Evolutionary conservation across 2,113 vertebrate species (phyloP).

Genomic region (Hystrix brachyura): DNA sequence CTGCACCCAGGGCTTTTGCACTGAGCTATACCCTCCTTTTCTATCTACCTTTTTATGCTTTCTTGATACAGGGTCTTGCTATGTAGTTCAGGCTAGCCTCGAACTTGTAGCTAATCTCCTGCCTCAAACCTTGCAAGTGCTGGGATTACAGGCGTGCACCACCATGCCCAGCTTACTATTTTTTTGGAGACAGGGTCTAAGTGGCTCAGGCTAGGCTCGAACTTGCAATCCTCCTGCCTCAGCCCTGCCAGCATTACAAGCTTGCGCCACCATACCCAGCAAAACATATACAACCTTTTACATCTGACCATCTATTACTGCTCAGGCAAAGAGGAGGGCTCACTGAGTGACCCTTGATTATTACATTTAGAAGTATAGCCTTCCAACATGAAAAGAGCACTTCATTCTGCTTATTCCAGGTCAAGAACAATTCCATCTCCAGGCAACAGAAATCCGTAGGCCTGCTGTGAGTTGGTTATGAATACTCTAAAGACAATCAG

Average conservation of each 20-base stretch:
- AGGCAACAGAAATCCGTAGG: not conserved
- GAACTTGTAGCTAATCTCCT: not conserved
- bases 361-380: not conserved
- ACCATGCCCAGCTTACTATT: not conserved
- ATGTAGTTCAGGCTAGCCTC: not conserved
- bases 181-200: not conserved
- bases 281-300: not conserved
- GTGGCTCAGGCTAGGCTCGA: not conserved
- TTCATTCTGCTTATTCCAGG: not conserved
- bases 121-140: not conserved
- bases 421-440: conserved; percentile 26
- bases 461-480: not conserved
- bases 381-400: not conserved
- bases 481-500: conserved; percentile 36
- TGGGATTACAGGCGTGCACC: not conserved
- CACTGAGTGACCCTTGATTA: not conserved
- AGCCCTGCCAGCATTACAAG: not conserved
- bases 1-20: not conserved
- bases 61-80: not conserved
- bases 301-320: not conserved
- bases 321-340: not conserved
- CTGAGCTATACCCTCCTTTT: not conserved
- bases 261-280: not conserved
- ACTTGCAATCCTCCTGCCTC: not conserved
- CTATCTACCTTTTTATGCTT: not conserved